Evolutionary conservation across 2,113 vertebrate genomes (phyloP), one percentile per base, ranked within the genome.

Genomic region (Bagarius yarrelli): DNA sequence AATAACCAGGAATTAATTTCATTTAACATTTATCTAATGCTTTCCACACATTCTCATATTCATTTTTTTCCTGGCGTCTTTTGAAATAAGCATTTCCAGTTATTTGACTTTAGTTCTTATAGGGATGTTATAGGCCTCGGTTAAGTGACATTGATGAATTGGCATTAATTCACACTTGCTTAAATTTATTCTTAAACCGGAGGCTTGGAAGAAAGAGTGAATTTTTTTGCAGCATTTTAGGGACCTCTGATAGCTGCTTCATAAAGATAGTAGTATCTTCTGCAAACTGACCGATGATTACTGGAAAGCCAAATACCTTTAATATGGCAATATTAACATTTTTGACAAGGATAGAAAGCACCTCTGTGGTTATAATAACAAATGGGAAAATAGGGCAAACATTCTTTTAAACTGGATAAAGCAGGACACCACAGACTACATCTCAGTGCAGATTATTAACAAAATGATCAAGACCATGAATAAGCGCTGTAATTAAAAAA

Each of bases 351-450:
- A 57, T 57, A n/a, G 56, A n/a, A 2, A 57, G 21, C 6, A 57
- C 9, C 13, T 57, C 56, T n/a, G 56, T n/a, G 8, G 56, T 19
- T 21, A 56, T 56, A 56, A 21, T 21, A 9, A 56, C 18, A 56
- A 56, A 56, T 19, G 53, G 19, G 3, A 19, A 19, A 56, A 56
- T 21, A 21, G 18, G 53, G 91, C 81, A 53, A 96, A 88, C 72
- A 98, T 5, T 23, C 95, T 92, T 23, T 47, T 91, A 50, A 98
- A 76, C 86, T 97, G 96, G 66, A 94, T 85, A 71, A 95, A 92
- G 94, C 94, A 96, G 56, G 91, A 93, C 52, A 98, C 86, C 0
- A 0, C 27, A 0, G 94, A 96, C 96, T 95, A 97, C 44, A 96
- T 76, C 90, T 97, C 89, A 0, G 94, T 96, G 73, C 93, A 90